phyloP scores from a whole-genome alignment of 2,113 vertebrate species.

The Dasypus novemcinctus region DNA sequence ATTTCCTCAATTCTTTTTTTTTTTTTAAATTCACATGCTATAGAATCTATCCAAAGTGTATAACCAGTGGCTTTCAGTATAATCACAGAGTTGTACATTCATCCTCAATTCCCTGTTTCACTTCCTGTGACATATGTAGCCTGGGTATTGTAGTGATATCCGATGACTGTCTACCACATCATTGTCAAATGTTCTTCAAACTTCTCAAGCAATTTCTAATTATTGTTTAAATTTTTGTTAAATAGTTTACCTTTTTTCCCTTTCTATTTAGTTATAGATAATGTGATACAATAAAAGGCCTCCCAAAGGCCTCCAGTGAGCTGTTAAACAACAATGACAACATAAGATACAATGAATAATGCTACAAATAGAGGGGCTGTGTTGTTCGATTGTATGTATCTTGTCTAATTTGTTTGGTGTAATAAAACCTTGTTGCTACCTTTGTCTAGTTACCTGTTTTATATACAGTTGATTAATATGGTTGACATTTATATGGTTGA shows the following conservation, averaged over 20 bases:
- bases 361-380: neutral
- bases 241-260: neutral
- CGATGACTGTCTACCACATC: neutral
- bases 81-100: no score
- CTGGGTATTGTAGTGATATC: neutral
- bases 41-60: no score
- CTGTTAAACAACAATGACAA: neutral
- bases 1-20: neutral
- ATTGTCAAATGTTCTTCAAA: neutral
- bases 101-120: neutral
- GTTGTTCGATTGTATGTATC: conserved; percentile 3
- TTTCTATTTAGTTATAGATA: neutral
- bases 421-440: conserved; percentile 36
- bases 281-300: neutral
- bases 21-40: no score
- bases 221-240: neutral
- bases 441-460: conserved; percentile 49
- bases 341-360: neutral
- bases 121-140: neutral
- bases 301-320: neutral
- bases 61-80: no score
- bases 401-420: conserved; percentile 50
- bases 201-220: neutral
- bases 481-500: conserved; percentile 32
- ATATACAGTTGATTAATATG: conserved; percentile 8